Conservation (phyloP, 1,140 invertebrate species). For the Orius insidiosus region DNA sequence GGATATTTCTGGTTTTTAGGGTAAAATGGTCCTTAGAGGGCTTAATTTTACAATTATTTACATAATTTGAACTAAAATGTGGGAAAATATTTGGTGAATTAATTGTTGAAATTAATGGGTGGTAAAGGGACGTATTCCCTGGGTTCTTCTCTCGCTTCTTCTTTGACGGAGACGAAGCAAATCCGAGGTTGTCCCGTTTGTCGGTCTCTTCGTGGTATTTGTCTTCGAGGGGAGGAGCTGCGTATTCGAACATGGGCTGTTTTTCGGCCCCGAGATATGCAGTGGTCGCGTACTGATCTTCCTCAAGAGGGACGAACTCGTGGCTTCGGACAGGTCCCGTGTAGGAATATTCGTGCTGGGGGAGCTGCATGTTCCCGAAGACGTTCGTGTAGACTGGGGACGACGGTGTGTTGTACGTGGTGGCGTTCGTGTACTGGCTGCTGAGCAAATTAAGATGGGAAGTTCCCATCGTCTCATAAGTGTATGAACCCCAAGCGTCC, state of each 20-base stretch:
- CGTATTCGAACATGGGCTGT: conserved; percentile 36
- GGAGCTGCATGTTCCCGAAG: conserved; percentile 27
- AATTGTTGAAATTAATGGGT: conserved; percentile 23
- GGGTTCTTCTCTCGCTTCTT: conserved; percentile 16
- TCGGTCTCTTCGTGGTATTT: conserved; percentile 1
- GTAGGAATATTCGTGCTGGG: conserved; percentile 36
- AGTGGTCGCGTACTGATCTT: conserved; percentile 39
- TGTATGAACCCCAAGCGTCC: conserved; percentile 44
- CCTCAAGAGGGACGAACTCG: conserved; percentile 30
- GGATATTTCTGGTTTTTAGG: too few species aligned
- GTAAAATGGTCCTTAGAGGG: too few species aligned
- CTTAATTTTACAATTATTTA: neutral
- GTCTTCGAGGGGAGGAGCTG: conserved; percentile 7
- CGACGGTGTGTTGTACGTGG: conserved; percentile 27
- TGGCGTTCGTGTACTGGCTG: conserved; percentile 41
- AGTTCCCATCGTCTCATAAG: conserved; percentile 41
- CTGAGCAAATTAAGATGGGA: conserved; percentile 50
- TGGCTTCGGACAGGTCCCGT: conserved; percentile 31
- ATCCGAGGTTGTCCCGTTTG: conserved; percentile 8
- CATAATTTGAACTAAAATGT: conserved; percentile 1
- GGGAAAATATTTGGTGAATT: neutral
- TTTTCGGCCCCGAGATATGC: conserved; percentile 32
- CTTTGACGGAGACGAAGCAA: conserved; percentile 13
- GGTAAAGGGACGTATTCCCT: conserved; percentile 29
- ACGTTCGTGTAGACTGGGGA: conserved; percentile 22